Conservation (phyloP, 2,113 vertebrate genomes). For the Peucedramus taeniatus region DNA sequence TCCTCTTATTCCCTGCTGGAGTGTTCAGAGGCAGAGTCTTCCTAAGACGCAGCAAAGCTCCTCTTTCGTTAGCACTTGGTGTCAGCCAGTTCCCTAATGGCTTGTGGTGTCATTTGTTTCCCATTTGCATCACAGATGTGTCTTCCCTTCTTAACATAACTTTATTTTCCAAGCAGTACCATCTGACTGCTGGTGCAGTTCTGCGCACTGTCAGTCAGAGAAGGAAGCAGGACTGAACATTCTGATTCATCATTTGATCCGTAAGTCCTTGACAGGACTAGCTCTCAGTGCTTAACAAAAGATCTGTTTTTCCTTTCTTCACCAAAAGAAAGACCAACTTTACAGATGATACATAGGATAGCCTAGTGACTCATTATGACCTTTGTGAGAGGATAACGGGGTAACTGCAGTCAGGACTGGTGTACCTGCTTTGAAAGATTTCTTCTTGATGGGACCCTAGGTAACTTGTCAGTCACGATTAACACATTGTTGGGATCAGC, state of each 20-base stretch:
- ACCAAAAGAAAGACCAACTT: background rate
- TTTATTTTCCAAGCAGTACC: background rate
- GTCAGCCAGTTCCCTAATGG: background rate
- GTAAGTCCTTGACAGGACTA: background rate
- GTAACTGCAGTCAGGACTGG: background rate
- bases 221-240: background rate
- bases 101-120: background rate
- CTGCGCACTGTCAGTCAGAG: background rate
- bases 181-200: background rate
- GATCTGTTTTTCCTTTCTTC: background rate
- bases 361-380: accelerated
- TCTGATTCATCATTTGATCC: background rate
- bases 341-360: background rate
- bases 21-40: background rate
- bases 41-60: background rate
- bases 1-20: background rate
- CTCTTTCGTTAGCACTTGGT: background rate
- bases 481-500: background rate
- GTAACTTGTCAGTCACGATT: background rate
- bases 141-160: background rate
- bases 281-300: background rate
- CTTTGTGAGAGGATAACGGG: background rate
- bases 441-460: background rate
- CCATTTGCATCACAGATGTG: background rate
- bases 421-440: background rate